These are phyloP conservation scores for Stigmatopora argus DNA, from an alignment of 2,113 vertebrate species.

Conservation along the genomic window DNA sequence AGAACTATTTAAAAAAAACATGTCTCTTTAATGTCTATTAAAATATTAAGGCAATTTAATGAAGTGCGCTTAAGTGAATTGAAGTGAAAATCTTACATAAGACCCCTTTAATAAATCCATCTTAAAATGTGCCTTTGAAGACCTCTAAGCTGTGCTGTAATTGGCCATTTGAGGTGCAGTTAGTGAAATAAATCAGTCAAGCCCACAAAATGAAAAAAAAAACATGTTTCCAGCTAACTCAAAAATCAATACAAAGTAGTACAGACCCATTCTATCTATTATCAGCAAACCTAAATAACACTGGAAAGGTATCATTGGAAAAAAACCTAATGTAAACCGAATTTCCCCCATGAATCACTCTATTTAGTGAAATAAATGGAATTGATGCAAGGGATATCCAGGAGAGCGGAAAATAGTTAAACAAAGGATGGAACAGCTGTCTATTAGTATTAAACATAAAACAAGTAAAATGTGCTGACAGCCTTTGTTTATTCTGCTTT, in stretches of 20 bases:
- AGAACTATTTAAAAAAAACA: not conserved
- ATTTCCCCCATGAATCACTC: conserved; percentile 67
- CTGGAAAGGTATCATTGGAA: conserved; percentile 47
- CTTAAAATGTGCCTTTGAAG: not conserved
- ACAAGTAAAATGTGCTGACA: conserved; percentile 53
- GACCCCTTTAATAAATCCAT: not conserved
- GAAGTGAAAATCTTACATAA: too few relatives aligned
- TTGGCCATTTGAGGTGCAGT: not conserved
- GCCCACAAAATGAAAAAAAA: conserved; percentile 4
- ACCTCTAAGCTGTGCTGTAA: not conserved
- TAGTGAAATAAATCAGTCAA: conserved; percentile 7
- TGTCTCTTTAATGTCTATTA: too few relatives aligned
- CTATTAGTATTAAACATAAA: conserved; percentile 50
- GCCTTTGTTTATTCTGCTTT: conserved; percentile 41
- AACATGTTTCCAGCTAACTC: conserved; percentile 6
- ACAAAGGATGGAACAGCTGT: conserved; percentile 51
- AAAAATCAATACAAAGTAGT: conserved; percentile 28
- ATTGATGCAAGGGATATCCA: conserved; percentile 64
- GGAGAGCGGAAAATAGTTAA: conserved; percentile 60
- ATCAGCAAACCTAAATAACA: conserved; percentile 10
- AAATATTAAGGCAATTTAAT: too few relatives aligned
- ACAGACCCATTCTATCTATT: conserved; percentile 27
- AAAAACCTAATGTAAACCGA: conserved; percentile 54
- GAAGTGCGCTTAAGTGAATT: too few relatives aligned
- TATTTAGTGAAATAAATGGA: conserved; percentile 71